Conservation (phyloP, 2,113 vertebrate genomes). For the Lonchura striata region DNA sequence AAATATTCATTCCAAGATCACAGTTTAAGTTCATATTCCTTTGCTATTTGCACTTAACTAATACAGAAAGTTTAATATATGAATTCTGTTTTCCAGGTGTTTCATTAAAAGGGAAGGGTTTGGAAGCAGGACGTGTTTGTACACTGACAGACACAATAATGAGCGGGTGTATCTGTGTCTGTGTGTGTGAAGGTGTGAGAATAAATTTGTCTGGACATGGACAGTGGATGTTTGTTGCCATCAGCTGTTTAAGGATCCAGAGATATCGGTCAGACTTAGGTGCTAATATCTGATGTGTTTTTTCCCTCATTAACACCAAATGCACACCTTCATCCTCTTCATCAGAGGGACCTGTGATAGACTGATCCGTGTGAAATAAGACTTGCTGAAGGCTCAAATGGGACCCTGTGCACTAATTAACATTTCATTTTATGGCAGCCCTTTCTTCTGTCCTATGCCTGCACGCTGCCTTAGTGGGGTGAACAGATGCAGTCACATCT, state of each 20-base stretch:
- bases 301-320: not conserved
- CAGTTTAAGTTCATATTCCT: not conserved
- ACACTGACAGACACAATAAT: not conserved
- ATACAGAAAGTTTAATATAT: not conserved
- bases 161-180: not conserved
- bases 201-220: not conserved
- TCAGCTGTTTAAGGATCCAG: not conserved
- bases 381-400: not conserved
- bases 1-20: not conserved
- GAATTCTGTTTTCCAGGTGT: not conserved
- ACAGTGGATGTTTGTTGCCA: not conserved
- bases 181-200: not conserved
- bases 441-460: constrained; percentile 61
- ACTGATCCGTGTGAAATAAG: not conserved
- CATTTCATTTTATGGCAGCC: constrained; percentile 72
- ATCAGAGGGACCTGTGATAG: not conserved
- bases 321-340: not conserved
- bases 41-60: not conserved
- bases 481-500: constrained; percentile 73
- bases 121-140: not conserved
- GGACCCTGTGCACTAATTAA: constrained; percentile 52
- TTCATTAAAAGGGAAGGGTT: not conserved
- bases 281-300: not conserved
- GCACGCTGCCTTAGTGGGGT: constrained; percentile 41
- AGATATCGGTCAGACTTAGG: not conserved